These are phyloP conservation scores for Tympanuchus pallidicinctus DNA, from an alignment of 2,113 vertebrate genomes.

Conservation along the genomic window DNA sequence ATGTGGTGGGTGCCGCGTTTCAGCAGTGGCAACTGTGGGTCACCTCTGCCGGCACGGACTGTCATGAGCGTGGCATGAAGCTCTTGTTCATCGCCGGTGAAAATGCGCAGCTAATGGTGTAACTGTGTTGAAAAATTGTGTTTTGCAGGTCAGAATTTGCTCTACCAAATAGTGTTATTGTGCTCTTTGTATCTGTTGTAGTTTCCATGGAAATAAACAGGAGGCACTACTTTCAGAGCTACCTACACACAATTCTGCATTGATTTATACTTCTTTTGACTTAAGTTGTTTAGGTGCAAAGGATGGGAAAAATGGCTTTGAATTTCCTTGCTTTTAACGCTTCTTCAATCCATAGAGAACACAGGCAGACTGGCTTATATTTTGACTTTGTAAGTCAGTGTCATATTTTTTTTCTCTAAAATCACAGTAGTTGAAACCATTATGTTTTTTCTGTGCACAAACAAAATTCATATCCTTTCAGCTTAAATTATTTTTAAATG, in stretches of 20 bases:
- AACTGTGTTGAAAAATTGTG: not conserved
- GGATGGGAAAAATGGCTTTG: conserved; percentile 1
- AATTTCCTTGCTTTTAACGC: conserved; percentile 40
- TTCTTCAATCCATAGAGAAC: conserved; percentile 18
- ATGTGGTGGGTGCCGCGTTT: no score
- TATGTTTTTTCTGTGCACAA: conserved; percentile 1
- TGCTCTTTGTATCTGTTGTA: not conserved
- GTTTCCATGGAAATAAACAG: not conserved
- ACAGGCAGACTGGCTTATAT: not conserved
- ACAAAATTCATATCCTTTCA: conserved; percentile 59
- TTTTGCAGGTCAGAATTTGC: not conserved
- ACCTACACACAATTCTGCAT: not conserved
- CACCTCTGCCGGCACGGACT: no score
- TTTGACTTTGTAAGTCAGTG: conserved; percentile 44
- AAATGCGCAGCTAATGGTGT: not conserved
- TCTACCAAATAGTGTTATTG: no score
- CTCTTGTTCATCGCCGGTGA: not conserved
- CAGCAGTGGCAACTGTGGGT: no score
- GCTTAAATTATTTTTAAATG: conserved; percentile 48
- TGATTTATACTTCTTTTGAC: conserved; percentile 38
- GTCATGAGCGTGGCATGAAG: not conserved
- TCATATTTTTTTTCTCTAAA: not conserved
- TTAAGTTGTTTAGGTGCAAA: conserved; percentile 21
- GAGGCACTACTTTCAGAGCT: not conserved
- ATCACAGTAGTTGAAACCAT: conserved; percentile 36